A percentile compares a stretch with the other conserved stretches of the same genome.
These are phyloP conservation scores for Phrynocephalus vlangalii DNA, from an alignment of 2,797 vertebrate genomes.

Conservation along the genomic window DNA sequence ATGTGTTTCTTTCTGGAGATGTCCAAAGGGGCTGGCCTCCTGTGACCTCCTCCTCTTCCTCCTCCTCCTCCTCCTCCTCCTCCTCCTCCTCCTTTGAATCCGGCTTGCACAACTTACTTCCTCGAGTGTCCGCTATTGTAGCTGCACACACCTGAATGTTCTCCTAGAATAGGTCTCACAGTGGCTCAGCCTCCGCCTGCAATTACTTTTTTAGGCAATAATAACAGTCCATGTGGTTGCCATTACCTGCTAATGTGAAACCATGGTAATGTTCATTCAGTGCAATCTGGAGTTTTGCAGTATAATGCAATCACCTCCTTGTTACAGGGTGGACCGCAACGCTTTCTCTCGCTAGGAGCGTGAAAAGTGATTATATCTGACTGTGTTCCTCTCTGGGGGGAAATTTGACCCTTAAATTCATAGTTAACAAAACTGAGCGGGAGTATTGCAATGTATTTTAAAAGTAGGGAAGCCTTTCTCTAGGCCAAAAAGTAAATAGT, in stretches of 20 bases:
- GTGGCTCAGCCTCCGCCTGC: neutral
- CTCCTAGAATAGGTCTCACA: neutral
- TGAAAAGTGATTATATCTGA: neutral
- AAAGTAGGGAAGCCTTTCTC: too few species aligned
- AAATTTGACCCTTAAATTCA: slow-evolving; percentile 24
- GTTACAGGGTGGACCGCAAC: neutral
- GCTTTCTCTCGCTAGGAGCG: neutral
- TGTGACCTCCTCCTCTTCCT: neutral
- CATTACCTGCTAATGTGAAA: neutral
- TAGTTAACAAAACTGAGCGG: slow-evolving; percentile 2
- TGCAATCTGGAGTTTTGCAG: neutral
- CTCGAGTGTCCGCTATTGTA: neutral
- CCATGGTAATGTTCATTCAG: slow-evolving; percentile 8
- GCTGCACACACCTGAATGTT: neutral
- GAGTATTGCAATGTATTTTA: neutral
- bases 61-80: too few species aligned
- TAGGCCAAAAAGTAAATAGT: too few species aligned
- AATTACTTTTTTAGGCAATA: slow-evolving; percentile 14
- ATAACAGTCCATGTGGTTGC: neutral
- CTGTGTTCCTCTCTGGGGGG: neutral
- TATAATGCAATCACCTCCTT: neutral
- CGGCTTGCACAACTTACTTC: neutral
- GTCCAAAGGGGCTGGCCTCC: neutral
- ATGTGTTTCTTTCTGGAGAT: neutral
- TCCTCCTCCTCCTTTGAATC: neutral